A percentile compares a stretch with the other conserved stretches of the same genome.
phyloP scores from a whole-genome alignment of 2,113 vertebrate species.

The Proterorhinus semilunaris region DNA sequence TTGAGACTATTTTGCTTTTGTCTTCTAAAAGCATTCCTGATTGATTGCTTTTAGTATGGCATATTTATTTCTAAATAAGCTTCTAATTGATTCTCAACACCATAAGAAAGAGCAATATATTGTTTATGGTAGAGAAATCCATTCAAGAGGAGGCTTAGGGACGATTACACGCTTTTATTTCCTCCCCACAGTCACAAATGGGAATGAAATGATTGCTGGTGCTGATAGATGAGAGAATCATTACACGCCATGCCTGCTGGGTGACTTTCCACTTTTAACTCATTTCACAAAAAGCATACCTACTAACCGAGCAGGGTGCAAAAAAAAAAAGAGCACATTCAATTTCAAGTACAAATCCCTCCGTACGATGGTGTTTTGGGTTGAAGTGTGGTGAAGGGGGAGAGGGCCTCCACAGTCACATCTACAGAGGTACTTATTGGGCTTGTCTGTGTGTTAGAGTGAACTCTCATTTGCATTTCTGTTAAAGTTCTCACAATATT shows the following conservation, averaged over 20 bases:
- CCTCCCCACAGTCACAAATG: conserved; percentile 60
- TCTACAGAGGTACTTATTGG: too few species aligned
- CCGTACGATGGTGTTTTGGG: conserved; percentile 34
- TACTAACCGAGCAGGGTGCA: conserved; percentile 30
- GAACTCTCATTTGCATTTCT: too few species aligned
- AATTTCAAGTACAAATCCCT: conserved; percentile 54
- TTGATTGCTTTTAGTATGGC: too few species aligned
- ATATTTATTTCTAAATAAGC: too few species aligned
- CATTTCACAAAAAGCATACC: conserved; percentile 44
- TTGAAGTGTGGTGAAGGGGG: background rate
- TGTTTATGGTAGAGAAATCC: conserved; percentile 25
- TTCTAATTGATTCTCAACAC: too few species aligned
- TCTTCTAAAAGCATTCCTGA: too few species aligned
- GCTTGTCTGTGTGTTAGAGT: too few species aligned
- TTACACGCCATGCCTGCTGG: conserved; percentile 48
- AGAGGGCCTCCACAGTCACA: too few species aligned
- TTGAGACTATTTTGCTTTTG: too few species aligned
- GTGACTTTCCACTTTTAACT: conserved; percentile 54
- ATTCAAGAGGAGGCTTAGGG: conserved; percentile 41
- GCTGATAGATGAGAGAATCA: conserved; percentile 63
- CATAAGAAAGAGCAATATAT: conserved; percentile 32
- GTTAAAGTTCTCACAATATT: too few species aligned
- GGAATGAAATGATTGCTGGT: conserved; percentile 65
- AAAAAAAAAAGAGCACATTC: conserved; percentile 48
- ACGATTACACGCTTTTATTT: conserved; percentile 60